Evolutionary conservation across 2,113 vertebrate species (phyloP).

Genomic region (Agapornis roseicollis): DNA sequence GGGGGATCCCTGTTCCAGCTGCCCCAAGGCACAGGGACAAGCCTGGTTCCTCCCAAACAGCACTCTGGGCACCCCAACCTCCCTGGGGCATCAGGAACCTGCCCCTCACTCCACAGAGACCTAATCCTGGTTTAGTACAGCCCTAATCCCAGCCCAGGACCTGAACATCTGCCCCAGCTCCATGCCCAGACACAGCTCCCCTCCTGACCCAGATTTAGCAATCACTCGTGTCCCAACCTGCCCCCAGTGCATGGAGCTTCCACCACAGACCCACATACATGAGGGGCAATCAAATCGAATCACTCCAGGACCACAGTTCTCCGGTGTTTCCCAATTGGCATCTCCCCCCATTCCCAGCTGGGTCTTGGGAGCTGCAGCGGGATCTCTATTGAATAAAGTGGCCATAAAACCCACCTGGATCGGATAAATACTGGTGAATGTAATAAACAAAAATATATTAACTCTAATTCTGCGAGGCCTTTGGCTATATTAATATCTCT

Average conservation of each 20-base stretch:
- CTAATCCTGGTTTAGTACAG: not conserved
- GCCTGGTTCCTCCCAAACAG: accelerated
- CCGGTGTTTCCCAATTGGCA: not conserved
- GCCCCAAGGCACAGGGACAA: not conserved
- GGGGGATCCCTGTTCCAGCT: not conserved
- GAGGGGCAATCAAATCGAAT: not conserved
- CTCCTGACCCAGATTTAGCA: not conserved
- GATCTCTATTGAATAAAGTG: conserved; percentile 20
- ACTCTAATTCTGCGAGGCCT: conserved; percentile 73
- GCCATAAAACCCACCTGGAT: not conserved
- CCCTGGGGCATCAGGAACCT: not conserved
- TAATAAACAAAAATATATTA: conserved; percentile 71
- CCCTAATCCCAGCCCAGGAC: not conserved
- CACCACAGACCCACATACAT: accelerated
- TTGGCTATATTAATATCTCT: conserved; percentile 81
- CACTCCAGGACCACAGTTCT: not conserved
- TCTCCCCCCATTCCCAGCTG: not conserved
- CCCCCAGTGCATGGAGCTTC: accelerated
- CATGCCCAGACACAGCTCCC: accelerated
- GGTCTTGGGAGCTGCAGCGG: not conserved
- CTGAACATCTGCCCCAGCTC: not conserved
- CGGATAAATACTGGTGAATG: conserved; percentile 42
- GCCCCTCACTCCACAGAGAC: accelerated
- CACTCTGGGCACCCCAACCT: accelerated
- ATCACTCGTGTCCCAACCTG: accelerated